phyloP scores from a whole-genome alignment of 2,888 invertebrate species.

The Galerucella nymphaeae region DNA sequence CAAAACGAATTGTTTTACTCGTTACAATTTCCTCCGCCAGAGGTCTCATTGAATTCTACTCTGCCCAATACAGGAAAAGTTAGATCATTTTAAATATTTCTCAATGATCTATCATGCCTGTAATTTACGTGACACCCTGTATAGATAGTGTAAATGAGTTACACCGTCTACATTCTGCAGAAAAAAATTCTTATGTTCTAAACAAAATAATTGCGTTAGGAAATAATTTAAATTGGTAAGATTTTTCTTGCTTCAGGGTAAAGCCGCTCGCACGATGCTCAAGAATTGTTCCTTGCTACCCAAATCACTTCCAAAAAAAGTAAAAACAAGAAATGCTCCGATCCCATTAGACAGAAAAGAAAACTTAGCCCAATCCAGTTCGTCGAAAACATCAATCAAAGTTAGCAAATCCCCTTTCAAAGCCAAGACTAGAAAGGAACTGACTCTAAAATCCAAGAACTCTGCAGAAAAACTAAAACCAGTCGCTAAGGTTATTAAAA shows the following conservation, averaged over 20 bases:
- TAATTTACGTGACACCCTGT: too few relatives aligned
- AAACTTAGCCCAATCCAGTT: constrained; percentile 58
- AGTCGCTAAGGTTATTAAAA: constrained; percentile 29
- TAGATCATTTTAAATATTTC: too few relatives aligned
- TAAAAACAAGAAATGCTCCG: constrained; percentile 43
- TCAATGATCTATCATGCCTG: too few relatives aligned
- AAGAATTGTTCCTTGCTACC: constrained; percentile 53
- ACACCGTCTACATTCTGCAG: too few relatives aligned
- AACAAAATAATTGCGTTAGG: background rate
- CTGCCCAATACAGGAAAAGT: too few relatives aligned
- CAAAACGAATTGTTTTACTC: too few relatives aligned
- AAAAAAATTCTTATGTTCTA: background rate
- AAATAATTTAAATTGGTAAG: constrained; percentile 54
- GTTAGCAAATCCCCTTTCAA: constrained; percentile 51
- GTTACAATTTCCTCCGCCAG: too few relatives aligned
- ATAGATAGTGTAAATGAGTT: too few relatives aligned
- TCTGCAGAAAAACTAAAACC: constrained; percentile 45
- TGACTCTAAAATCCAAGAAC: constrained; percentile 52
- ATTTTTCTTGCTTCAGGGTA: constrained; percentile 61
- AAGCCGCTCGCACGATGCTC: constrained; percentile 51
- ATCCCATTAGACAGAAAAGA: constrained; percentile 61
- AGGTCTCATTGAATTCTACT: too few relatives aligned
- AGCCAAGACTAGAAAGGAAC: constrained; percentile 51
- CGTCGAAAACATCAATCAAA: constrained; percentile 51
- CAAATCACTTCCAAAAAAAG: constrained; percentile 48